These are phyloP conservation scores for Tupaia chinensis DNA, from an alignment of 2,113 vertebrate species.

Conservation along the genomic window DNA sequence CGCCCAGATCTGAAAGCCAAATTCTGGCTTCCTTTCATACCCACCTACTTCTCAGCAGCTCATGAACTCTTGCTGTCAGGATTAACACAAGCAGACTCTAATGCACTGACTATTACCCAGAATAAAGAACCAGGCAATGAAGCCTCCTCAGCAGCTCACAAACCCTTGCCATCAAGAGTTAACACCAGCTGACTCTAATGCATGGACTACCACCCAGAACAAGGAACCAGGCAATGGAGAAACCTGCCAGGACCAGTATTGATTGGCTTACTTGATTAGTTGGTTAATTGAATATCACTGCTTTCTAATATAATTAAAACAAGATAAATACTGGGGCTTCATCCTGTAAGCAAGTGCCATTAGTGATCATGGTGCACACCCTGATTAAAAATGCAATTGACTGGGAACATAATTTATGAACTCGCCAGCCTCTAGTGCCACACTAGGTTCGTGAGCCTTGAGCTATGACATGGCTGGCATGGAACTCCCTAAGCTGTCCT, in stretches of 20 bases:
- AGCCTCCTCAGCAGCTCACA: too few species aligned
- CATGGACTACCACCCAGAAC: not conserved
- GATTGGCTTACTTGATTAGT: constrained; percentile 88
- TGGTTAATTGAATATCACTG: constrained; percentile 87
- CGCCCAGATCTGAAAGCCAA: not conserved
- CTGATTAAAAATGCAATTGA: constrained; percentile 83
- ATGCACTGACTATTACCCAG: too few species aligned
- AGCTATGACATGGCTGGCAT: not conserved
- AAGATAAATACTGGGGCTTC: constrained; percentile 85
- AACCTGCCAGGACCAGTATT: constrained; percentile 82
- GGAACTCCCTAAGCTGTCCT: not conserved
- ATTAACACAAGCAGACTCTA: too few species aligned
- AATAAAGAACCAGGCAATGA: too few species aligned
- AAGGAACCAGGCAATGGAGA: constrained; percentile 32
- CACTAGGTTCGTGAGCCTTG: not conserved
- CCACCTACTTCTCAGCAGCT: not conserved
- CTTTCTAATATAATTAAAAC: constrained; percentile 86
- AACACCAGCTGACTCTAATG: not conserved
- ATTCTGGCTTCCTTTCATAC: not conserved
- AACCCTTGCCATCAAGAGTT: constrained; percentile 6
- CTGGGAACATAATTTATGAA: constrained; percentile 78
- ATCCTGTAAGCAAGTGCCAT: constrained; percentile 77
- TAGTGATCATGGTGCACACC: constrained; percentile 74
- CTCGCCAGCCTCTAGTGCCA: constrained; percentile 63
- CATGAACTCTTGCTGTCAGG: too few species aligned